phyloP scores from a whole-genome alignment of 1,140 invertebrate genomes.

The Gerris buenoi region DNA sequence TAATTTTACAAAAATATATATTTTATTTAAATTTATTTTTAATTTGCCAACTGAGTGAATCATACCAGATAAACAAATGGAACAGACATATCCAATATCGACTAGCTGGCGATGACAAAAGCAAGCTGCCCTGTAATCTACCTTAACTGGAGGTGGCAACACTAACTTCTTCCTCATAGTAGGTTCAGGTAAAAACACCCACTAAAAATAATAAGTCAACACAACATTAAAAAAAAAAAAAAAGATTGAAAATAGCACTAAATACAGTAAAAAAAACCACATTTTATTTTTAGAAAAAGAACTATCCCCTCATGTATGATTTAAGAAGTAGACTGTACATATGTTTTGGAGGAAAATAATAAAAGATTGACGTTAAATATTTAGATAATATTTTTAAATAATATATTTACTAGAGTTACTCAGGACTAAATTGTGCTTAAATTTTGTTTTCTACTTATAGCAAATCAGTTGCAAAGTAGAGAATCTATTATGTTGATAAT shows the following conservation, averaged over 20 bases:
- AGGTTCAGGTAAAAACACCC: conserved; percentile 83
- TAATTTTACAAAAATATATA: conserved; percentile 5
- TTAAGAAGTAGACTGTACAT: no score
- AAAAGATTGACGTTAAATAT: no score
- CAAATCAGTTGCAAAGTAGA: no score
- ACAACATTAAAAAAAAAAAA: conserved; percentile 11
- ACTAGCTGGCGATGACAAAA: conserved; percentile 95
- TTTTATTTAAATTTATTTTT: conserved; percentile 16
- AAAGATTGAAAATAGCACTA: background rate
- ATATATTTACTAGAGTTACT: no score
- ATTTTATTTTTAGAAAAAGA: no score
- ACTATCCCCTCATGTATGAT: no score
- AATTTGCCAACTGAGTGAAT: conserved; percentile 54
- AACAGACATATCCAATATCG: conserved; percentile 93
- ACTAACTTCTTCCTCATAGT: conserved; percentile 65
- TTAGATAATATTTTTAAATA: no score
- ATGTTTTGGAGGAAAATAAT: no score
- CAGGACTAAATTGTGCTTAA: no score
- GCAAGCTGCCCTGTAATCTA: conserved; percentile 91
- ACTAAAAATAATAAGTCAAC: conserved; percentile 51
- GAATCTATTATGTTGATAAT: no score
- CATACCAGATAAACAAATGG: conserved; percentile 93
- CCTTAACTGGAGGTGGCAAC: conserved; percentile 72
- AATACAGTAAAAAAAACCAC: no score
- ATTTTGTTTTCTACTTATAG: no score